Conservation (phyloP, 2,888 invertebrate genomes). For the Apamea epomidion region DNA sequence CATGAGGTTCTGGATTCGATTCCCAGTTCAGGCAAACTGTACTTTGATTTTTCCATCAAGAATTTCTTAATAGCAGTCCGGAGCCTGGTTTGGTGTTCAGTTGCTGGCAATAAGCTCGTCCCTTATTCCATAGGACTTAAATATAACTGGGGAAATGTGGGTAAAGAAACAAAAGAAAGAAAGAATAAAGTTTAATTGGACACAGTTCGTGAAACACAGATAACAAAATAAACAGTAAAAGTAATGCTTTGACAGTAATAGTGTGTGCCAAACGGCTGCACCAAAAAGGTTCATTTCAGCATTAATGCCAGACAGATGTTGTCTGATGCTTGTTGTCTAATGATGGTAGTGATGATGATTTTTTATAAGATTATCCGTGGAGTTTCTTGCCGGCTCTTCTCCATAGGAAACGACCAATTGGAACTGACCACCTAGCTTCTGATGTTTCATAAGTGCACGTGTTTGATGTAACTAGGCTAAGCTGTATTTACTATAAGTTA, state of each 20-base stretch:
- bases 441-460: no score
- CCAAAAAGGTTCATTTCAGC: no score
- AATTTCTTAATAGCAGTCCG: neutral
- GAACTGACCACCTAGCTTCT: no score
- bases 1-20: neutral
- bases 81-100: neutral
- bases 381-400: no score
- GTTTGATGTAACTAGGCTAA: no score
- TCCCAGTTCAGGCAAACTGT: neutral
- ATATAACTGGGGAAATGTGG: neutral
- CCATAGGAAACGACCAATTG: no score
- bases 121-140: neutral
- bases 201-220: neutral
- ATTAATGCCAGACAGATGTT: no score
- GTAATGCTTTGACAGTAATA: neutral
- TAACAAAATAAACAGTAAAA: neutral
- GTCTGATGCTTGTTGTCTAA: no score
- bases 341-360: no score
- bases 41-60: neutral
- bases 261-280: neutral
- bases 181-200: neutral
- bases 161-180: neutral
- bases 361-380: no score
- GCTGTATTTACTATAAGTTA: no score
- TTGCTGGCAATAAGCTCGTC: neutral